Evolutionary conservation across 2,888 invertebrate species (phyloP).

Genomic region (Cylloceria caligata): DNA sequence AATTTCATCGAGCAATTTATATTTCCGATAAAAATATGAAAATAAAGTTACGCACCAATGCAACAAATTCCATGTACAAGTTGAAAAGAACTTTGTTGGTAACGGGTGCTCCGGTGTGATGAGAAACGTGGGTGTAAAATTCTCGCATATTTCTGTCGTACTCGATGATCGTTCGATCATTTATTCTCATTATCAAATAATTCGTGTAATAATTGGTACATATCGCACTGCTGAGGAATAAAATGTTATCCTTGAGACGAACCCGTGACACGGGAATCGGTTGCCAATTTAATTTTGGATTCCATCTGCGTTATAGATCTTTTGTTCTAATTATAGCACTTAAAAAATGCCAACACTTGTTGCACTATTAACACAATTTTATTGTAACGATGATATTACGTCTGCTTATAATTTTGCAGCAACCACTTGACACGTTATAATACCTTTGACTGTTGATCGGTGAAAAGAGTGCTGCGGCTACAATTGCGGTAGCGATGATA

Average conservation of each 20-base stretch:
- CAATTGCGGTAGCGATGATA: conserved; percentile 43
- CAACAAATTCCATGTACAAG: conserved; percentile 49
- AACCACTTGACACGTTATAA: neutral
- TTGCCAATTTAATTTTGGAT: conserved; percentile 55
- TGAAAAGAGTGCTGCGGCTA: conserved; percentile 63
- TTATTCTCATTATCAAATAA: conserved; percentile 19
- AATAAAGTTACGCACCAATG: conserved; percentile 29
- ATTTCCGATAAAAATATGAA: too few species aligned
- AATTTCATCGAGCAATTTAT: too few species aligned
- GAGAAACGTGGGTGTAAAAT: conserved; percentile 47
- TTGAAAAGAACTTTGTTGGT: conserved; percentile 46
- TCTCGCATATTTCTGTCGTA: conserved; percentile 47
- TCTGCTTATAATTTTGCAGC: too few species aligned
- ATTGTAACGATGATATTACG: too few species aligned
- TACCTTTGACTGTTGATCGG: conserved; percentile 53
- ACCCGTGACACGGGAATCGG: conserved; percentile 43
- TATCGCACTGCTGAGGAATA: conserved; percentile 23
- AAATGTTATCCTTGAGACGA: conserved; percentile 26
- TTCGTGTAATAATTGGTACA: conserved; percentile 42
- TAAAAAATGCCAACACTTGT: neutral
- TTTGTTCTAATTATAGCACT: too few species aligned
- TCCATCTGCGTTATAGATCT: conserved; percentile 57
- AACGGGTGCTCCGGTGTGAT: conserved; percentile 47
- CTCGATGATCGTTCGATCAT: conserved; percentile 26
- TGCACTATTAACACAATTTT: too few species aligned